Percentiles rank a stretch among this genome's conserved stretches.
These are phyloP conservation scores for Blera fallax DNA, from an alignment of 2,888 invertebrate species.

Conservation along the genomic window DNA sequence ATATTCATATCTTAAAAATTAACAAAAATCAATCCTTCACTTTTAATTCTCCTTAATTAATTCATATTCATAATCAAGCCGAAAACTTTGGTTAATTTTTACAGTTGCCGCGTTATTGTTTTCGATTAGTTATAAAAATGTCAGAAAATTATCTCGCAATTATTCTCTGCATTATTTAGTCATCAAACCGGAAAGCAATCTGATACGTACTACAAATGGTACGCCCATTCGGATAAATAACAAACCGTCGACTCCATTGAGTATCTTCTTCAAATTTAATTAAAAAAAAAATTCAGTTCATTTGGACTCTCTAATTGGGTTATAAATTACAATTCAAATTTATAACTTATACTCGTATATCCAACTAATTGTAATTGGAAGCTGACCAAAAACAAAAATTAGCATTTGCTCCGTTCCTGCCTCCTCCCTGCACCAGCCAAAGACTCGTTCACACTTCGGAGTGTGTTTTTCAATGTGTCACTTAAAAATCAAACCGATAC, in stretches of 20 bases:
- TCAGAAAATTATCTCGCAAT: neutral
- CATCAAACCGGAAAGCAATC: neutral
- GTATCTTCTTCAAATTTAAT: neutral
- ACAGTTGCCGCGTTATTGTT: neutral
- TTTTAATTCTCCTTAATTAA: neutral
- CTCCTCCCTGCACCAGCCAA: neutral
- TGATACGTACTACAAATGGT: neutral
- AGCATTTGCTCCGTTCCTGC: slow-evolving; percentile 11
- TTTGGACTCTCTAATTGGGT: slow-evolving; percentile 13
- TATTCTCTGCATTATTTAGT: neutral
- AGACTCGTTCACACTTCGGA: slow-evolving; percentile 21
- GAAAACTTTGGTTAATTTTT: neutral
- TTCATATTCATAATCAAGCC: neutral
- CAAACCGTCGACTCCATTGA: neutral
- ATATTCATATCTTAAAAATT: neutral
- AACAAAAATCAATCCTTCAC: neutral
- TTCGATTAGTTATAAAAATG: neutral
- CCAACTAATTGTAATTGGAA: slow-evolving; percentile 31
- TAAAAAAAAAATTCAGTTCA: neutral
- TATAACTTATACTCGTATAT: slow-evolving; percentile 8
- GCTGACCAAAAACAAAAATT: slow-evolving; percentile 14
- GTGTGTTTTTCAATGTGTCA: slow-evolving; percentile 30
- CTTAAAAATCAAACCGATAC: slow-evolving; percentile 18
- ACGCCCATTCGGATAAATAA: neutral
- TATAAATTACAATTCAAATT: slow-evolving; percentile 33